Evolutionary conservation across 2,113 vertebrate genomes (phyloP), one percentile per base, ranked within the genome.

Genomic region (Coreoperca whiteheadi): DNA sequence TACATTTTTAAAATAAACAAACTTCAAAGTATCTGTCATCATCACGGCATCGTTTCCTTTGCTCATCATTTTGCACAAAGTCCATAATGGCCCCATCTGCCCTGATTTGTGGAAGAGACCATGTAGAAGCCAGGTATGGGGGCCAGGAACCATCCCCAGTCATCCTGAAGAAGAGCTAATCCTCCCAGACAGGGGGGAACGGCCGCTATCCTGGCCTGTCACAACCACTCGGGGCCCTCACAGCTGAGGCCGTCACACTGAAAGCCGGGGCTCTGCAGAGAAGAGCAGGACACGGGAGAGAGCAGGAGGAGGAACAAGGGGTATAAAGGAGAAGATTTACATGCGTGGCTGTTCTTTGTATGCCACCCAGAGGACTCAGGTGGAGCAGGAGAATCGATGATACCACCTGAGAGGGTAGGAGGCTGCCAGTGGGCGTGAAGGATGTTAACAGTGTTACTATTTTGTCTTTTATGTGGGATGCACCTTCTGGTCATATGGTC

Each of bases 151-250:
- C 78, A 71, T 83, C 70, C 81, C 85, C 54, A 79, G 85, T 84
- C 84, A 70, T 79, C 87, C 87, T 63, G 70, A 63, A 84, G 54
- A 60, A 74, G 67, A 51, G 76, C 83, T 94, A 94, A 95, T 94
- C 83, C 77, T 73, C 74, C 37, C 41, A 76, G 94, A 94, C 93
- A 94, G 86, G 67, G 59, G 88, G 74, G 91, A 93, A 84, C 89
- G 84, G 86, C 89, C 81, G 91, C 93, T 89, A 91, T 92, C 88
- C 86, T 60, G 71, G 79, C 80, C 80, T 91, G 93, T 95, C 94
- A 95, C 93, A 94, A 94, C 88, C 85, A 87, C 75, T 95, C 85
- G 77, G 61, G 79, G 79, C 83, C 86, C 82, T 81, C 81, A 63
- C 73, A 2, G 84, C 90, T 91, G 92, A 92, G 77, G 87, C 85